Evolutionary conservation across 2,797 vertebrate species (phyloP), one percentile per base, ranked within the genome.

Genomic region (Triplophysa bombifrons): DNA sequence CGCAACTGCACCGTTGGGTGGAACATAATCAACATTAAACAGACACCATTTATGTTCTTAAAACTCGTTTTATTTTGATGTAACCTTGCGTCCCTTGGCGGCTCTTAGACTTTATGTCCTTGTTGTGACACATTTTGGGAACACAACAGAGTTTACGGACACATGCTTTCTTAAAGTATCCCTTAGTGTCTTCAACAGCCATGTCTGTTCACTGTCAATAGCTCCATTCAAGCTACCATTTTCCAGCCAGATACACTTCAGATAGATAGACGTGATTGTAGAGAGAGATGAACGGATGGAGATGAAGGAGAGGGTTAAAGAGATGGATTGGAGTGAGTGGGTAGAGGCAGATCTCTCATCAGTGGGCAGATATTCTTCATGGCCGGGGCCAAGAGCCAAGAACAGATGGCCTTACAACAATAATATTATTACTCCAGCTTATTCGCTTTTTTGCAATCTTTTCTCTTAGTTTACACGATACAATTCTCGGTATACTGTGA

Each of bases 401-500:
- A 80, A 78, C 84, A 84, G 84, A 84, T 80, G 72, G 82, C 76
- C 73, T 74, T 65, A 79, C 50, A 69, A 79, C 80, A 77, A 78
- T 78, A 81, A 67, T 58, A 77, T 74, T 76, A 74, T 80, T 14
- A 76, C 75, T 71, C 19, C 61, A 16, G 67, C 56, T 65, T 30
- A 68, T 72, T 65, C n/a, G 16, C 50, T 66, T 72, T 44, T 60
- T 60, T 81, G 46, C 63, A 14, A 53, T 46, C 27, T 22, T 72
- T 69, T 44, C 27, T 61, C 46, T 14, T 34, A 17, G 16, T 76
- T 69, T 58, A 2, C 7, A 55, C 19, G 10, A 19, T 55, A 55
- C 41, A 41, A 41, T 41, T 11, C 41, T 41, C 41, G 13, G 11
- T 53, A 25, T 25, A 50, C 25, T 46, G 12, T 73, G 55, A 73